Evolutionary conservation across 2,113 vertebrate species (phyloP).

Genomic region (Gallinago media): DNA sequence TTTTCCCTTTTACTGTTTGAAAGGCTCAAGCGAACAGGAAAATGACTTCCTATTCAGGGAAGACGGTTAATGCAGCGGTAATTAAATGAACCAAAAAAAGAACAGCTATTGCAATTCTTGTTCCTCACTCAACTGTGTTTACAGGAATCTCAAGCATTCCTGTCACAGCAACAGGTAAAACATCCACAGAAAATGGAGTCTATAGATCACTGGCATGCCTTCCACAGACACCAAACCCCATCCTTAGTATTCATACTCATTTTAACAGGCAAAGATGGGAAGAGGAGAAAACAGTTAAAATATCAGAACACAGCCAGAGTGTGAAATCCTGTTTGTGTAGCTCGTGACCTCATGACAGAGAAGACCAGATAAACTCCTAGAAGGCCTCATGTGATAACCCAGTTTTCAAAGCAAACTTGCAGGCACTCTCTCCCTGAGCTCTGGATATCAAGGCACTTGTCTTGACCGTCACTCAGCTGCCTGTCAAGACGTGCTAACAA

Average conservation of each 20-base stretch:
- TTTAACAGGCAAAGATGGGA: neutral
- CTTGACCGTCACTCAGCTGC: neutral
- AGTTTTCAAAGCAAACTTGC: neutral
- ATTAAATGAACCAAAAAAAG: conserved; percentile 25
- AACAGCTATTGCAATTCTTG: neutral
- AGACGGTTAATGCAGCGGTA: neutral
- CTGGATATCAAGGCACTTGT: neutral
- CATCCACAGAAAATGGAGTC: neutral
- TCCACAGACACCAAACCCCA: neutral
- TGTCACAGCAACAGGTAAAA: conserved; percentile 28
- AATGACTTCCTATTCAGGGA: neutral
- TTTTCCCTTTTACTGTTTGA: neutral
- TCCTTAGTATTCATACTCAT: neutral
- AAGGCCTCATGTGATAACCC: neutral
- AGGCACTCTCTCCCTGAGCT: neutral
- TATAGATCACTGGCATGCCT: neutral
- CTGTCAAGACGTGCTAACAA: neutral
- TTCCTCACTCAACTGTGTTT: neutral
- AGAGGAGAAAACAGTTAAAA: neutral
- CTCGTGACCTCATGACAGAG: neutral
- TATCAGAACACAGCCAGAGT: neutral
- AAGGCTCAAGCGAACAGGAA: neutral
- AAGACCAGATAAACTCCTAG: neutral
- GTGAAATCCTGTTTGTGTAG: neutral
- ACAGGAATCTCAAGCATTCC: neutral